Evolutionary conservation across 2,797 vertebrate species (phyloP).

Genomic region (Cynopterus sphinx): DNA sequence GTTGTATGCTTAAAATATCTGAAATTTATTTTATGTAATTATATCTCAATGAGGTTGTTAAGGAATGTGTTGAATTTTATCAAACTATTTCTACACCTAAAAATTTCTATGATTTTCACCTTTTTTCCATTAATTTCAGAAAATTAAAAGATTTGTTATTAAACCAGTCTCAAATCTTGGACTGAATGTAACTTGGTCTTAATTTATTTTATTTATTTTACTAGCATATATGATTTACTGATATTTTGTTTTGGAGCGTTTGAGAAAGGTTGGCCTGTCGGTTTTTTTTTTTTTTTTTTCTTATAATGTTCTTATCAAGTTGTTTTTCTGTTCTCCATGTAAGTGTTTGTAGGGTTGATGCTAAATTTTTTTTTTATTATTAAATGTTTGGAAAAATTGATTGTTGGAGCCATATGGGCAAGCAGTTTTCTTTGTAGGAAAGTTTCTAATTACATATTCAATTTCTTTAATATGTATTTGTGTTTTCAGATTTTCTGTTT

Average conservation of each 20-base stretch:
- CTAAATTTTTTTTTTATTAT: background rate
- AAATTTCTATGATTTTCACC: background rate
- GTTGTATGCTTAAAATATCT: background rate
- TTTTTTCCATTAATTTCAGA: background rate
- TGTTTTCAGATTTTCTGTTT: background rate
- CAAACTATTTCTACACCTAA: background rate
- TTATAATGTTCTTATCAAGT: background rate
- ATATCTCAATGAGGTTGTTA: background rate
- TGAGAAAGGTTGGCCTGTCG: background rate
- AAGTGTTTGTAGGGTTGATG: background rate
- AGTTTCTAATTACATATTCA: background rate
- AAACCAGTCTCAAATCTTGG: background rate
- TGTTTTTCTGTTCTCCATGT: background rate
- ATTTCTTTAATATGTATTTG: background rate
- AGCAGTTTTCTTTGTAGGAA: background rate
- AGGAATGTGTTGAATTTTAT: background rate
- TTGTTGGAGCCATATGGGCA: background rate
- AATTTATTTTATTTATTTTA: background rate
- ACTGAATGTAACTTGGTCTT: background rate
- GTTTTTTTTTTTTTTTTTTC: background rate
- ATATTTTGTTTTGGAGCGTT: background rate
- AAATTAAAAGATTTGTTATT: background rate
- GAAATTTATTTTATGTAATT: background rate
- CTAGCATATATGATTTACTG: background rate
- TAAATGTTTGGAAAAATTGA: background rate